Percentiles rank a stretch among this genome's conserved stretches.
Evolutionary conservation across 2,113 vertebrate species (phyloP).

Genomic region (Platanista minor): DNA sequence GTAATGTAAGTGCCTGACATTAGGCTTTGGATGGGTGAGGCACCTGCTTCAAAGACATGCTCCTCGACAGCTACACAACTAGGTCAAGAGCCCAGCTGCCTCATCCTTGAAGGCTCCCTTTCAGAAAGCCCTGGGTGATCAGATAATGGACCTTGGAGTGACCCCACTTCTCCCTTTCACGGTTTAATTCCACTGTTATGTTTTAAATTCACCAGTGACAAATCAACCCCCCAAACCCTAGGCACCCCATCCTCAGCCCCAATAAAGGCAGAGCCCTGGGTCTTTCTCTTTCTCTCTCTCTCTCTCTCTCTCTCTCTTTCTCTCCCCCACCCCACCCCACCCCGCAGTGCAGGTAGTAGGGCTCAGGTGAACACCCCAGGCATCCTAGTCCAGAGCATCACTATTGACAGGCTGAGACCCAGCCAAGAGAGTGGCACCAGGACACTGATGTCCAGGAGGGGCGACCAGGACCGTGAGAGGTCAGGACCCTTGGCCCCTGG

Average conservation of each 20-base stretch:
- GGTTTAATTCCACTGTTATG: neutral
- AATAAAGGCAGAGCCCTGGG: neutral
- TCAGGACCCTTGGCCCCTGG: neutral
- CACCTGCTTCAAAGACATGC: neutral
- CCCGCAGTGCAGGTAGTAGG: neutral
- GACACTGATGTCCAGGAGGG: neutral
- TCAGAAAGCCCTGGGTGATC: neutral
- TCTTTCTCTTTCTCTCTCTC: too few relatives aligned
- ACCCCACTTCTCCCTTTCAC: too few relatives aligned
- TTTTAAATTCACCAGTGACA: too few relatives aligned
- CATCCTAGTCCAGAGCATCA: neutral
- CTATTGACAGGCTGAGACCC: neutral
- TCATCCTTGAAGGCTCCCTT: neutral
- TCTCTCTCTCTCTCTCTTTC: neutral
- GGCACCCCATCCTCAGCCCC: neutral
- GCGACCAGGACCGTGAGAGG: too few relatives aligned
- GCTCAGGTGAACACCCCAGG: neutral
- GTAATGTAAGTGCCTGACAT: neutral
- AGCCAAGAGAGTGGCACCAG: neutral
- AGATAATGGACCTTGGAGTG: fast-evolving
- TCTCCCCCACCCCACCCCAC: too few relatives aligned
- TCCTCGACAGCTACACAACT: fast-evolving
- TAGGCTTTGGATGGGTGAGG: neutral
- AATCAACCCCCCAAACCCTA: neutral
- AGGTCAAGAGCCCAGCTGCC: neutral